Conservation (phyloP, 2,888 invertebrate genomes). For the Thecocarcelia acutangulata region DNA sequence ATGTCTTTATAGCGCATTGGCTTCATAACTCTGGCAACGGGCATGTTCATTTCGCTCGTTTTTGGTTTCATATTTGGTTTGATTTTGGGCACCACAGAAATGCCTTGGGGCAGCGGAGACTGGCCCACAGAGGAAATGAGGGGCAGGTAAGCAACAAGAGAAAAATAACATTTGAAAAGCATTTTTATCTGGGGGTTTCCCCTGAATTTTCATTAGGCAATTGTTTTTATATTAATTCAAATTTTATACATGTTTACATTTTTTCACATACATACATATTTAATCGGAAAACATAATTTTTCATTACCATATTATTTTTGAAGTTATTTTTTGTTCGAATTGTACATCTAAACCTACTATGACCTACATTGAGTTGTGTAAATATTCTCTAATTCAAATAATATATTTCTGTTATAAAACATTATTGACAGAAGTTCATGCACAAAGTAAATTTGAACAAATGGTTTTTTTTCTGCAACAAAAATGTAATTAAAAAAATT, state of each 20-base stretch:
- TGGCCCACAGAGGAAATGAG: conserved; percentile 92
- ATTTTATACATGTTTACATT: too few relatives aligned
- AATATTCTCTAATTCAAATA: not conserved
- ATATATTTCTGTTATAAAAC: not conserved
- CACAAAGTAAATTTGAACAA: not conserved
- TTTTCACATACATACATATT: too few relatives aligned
- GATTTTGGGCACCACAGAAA: conserved; percentile 87
- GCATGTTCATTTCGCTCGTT: conserved; percentile 88
- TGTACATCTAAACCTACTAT: not conserved
- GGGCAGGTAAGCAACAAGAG: conserved; percentile 83
- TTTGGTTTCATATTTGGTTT: conserved; percentile 91
- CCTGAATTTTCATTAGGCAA: not conserved
- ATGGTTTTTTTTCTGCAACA: not conserved
- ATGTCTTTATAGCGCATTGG: conserved; percentile 84
- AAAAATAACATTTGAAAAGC: not conserved
- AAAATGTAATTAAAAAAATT: too few relatives aligned
- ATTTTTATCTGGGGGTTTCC: too few relatives aligned
- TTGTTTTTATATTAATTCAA: not conserved
- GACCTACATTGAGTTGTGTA: conserved; percentile 1
- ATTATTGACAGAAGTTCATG: not conserved
- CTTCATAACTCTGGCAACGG: conserved; percentile 86
- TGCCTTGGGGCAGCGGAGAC: conserved; percentile 89
- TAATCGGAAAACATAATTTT: not conserved
- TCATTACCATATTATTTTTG: not conserved
- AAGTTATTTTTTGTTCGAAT: not conserved